Conservation (phyloP, 2,113 vertebrate genomes). For the Dasyurus viverrinus region DNA sequence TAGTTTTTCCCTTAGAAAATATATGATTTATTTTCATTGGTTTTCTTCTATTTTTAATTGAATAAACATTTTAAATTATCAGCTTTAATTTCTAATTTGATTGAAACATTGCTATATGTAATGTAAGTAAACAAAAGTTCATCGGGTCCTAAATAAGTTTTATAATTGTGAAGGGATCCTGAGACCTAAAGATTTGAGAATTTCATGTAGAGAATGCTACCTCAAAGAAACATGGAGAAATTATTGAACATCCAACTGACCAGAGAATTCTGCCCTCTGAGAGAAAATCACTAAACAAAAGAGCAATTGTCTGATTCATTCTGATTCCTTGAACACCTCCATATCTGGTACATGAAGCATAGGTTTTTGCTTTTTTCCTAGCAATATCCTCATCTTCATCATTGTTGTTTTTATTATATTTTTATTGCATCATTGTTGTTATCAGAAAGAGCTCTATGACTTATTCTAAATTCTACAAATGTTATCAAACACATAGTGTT, state of each 20-base stretch:
- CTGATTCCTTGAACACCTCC: constrained; percentile 6
- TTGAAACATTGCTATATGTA: not conserved
- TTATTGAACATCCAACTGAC: not conserved
- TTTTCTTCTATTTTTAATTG: not conserved
- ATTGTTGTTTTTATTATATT: not conserved
- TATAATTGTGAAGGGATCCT: not conserved
- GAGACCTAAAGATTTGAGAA: not conserved
- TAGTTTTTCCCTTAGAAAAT: not conserved
- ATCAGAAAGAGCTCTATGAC: constrained; percentile 6
- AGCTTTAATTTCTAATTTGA: not conserved
- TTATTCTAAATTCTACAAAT: constrained; percentile 11
- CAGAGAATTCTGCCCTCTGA: not conserved
- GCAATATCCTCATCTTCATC: too few species aligned
- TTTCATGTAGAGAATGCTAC: not conserved
- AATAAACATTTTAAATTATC: not conserved
- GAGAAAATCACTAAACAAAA: not conserved
- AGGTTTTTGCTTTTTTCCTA: constrained; percentile 17
- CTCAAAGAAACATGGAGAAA: not conserved
- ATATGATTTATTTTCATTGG: not conserved
- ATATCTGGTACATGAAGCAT: not conserved
- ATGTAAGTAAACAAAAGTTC: not conserved
- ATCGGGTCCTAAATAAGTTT: not conserved
- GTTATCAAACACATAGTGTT: constrained; percentile 21
- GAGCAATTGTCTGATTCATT: not conserved
- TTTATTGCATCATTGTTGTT: not conserved